Base-by-base conservation (phyloP, 2,113 vertebrate genomes). In the Psophia crepitans region DNA sequence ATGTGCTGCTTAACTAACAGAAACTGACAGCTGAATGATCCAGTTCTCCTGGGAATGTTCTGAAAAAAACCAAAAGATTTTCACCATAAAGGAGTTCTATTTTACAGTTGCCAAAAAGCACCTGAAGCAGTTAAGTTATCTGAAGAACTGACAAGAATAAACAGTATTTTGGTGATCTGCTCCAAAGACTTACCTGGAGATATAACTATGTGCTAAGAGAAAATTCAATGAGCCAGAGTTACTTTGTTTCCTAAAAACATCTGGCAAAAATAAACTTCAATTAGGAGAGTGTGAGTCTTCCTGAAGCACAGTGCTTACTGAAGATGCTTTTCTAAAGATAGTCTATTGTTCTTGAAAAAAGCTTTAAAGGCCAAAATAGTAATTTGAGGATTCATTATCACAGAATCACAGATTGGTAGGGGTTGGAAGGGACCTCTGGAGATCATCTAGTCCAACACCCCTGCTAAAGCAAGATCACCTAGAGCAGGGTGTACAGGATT, bases 21-120 rank as follows among this genome's bases (percentile, higher is more conserved):
- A 80, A 97, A 20, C 35, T 84, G 92, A 89, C 89, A 95, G 74
- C 84, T 89, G 80, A 90, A 89, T 76, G 86, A 91, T 87, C 74
- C 76, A 1, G 1, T 90, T 91, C 95, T 95, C 77, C 65, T 79
- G 84, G 84, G 89, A 93, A 69, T 54, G 18, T 46, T 61, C 71
- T 48, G 74, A 48, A 75, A 77, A 76, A 91, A 43, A 1, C 1
- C 35, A 76, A 58, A 94, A 87, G 58, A 35, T 84, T 92, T 92
- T 69, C 61, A 49, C 80, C 69, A 49, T 14, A n/a, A 80, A 79
- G n/a, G 30, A 90, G 48, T 80, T 92, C 63, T 93, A 23, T 93
- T 92, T 94, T 69, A 51, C 84, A 90, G 48, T 87, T 92, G 84
- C 80, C 76, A 73, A 88, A 86, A 82, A 69, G 30, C 39, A 82